These are phyloP conservation scores for Drosophila yooni DNA, from an alignment of 2,888 invertebrate species.

Conservation along the genomic window DNA sequence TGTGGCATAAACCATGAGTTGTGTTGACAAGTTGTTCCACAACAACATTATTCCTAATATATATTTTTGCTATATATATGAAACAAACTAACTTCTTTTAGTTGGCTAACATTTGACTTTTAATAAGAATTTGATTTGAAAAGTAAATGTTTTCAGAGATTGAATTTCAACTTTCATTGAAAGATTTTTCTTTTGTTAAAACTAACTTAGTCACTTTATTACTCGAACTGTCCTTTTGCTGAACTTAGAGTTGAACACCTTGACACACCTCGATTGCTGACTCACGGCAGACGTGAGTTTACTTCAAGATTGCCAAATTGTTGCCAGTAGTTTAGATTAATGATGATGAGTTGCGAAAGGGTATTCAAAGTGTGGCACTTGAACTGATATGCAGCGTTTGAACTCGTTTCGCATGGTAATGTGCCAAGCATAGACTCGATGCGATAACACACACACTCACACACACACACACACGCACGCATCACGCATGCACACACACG, in stretches of 20 bases:
- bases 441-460: slow-evolving; percentile 1
- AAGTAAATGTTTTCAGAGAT: not conserved
- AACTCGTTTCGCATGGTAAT: slow-evolving; percentile 55
- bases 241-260: not conserved
- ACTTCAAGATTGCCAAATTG: not conserved
- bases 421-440: slow-evolving; percentile 40
- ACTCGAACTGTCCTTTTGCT: not conserved
- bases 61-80: not conserved
- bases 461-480: not conserved
- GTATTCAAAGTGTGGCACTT: slow-evolving; percentile 29
- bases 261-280: not conserved
- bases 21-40: not conserved
- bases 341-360: slow-evolving; percentile 31
- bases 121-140: not conserved
- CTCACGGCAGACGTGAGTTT: not conserved
- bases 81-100: not conserved
- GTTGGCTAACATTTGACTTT: not conserved
- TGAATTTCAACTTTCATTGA: not conserved
- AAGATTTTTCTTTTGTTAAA: not conserved
- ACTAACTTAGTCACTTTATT: not conserved
- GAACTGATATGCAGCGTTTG: slow-evolving; percentile 18
- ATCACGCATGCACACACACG: not conserved
- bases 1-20: not conserved
- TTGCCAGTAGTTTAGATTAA: slow-evolving; percentile 15
- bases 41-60: too few relatives aligned